Conservation (phyloP, 1,140 invertebrate species). For the Mactra quadrangularis region DNA sequence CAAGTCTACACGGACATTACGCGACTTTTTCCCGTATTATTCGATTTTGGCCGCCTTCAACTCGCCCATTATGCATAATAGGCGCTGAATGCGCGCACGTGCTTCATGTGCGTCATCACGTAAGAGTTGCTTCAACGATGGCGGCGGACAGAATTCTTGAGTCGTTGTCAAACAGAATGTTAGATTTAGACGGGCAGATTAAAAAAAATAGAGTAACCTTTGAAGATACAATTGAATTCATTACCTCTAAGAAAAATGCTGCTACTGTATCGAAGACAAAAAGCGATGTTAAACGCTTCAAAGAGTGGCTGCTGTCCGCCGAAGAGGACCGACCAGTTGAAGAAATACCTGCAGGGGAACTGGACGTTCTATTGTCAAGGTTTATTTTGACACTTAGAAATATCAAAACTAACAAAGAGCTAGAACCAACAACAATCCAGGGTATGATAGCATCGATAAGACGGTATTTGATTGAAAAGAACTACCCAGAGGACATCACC, state of each 20-base stretch:
- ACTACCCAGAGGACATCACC: background rate
- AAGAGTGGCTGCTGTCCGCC: background rate
- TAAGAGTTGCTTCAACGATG: no score
- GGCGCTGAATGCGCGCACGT: no score
- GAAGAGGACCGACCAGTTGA: background rate
- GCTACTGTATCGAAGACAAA: background rate
- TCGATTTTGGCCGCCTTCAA: no score
- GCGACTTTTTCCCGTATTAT: no score
- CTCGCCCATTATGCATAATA: no score
- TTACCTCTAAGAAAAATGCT: background rate
- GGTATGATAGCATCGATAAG: constrained; percentile 1
- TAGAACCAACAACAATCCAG: background rate
- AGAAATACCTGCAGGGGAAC: background rate
- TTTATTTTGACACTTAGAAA: background rate
- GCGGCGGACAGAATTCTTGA: no score
- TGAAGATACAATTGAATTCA: background rate
- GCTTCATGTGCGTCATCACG: no score
- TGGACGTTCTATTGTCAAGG: background rate
- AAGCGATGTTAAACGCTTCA: constrained; percentile 4
- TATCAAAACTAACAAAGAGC: background rate
- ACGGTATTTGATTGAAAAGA: background rate
- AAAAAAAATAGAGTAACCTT: no score
- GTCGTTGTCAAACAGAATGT: no score
- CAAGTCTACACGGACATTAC: no score
- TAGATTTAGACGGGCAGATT: no score